These are phyloP conservation scores for Lordiphosa collinella DNA, from an alignment of 1,140 invertebrate genomes.

Conservation along the genomic window DNA sequence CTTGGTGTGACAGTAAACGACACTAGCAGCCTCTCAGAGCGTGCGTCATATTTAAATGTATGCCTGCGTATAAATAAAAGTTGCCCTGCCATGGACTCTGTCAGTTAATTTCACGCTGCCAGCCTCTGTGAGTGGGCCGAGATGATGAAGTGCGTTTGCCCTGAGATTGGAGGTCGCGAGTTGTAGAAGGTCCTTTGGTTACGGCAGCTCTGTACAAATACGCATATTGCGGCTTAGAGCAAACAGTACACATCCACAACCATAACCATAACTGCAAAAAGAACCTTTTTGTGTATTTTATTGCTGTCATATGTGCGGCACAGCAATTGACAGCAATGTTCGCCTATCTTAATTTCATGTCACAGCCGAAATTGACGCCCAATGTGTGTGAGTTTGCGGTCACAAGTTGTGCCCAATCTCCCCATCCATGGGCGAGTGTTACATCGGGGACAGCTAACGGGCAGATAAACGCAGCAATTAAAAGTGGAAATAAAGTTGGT, in stretches of 20 bases:
- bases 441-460: slow-evolving; percentile 53
- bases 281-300: slow-evolving; percentile 51
- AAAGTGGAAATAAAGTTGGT: slow-evolving; percentile 40
- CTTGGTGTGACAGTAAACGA: slow-evolving; percentile 62
- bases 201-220: neutral
- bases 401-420: slow-evolving; percentile 39
- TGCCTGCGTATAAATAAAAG: slow-evolving; percentile 69
- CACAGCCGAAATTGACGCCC: slow-evolving; percentile 66
- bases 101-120: slow-evolving; percentile 76
- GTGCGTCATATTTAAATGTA: slow-evolving; percentile 68
- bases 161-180: slow-evolving; percentile 15
- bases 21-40: slow-evolving; percentile 37
- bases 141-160: slow-evolving; percentile 65
- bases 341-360: slow-evolving; percentile 73
- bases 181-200: neutral
- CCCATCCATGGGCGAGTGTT: slow-evolving; percentile 12
- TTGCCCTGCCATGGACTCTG: slow-evolving; percentile 51
- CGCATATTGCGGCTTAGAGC: slow-evolving; percentile 8
- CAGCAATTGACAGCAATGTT: slow-evolving; percentile 59
- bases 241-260: neutral
- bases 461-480: slow-evolving; percentile 61
- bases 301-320: slow-evolving; percentile 44
- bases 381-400: slow-evolving; percentile 14
- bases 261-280: slow-evolving; percentile 26
- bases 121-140: slow-evolving; percentile 58